phyloP scores from a whole-genome alignment of 2,888 invertebrate genomes.

The Alsophila aescularia region DNA sequence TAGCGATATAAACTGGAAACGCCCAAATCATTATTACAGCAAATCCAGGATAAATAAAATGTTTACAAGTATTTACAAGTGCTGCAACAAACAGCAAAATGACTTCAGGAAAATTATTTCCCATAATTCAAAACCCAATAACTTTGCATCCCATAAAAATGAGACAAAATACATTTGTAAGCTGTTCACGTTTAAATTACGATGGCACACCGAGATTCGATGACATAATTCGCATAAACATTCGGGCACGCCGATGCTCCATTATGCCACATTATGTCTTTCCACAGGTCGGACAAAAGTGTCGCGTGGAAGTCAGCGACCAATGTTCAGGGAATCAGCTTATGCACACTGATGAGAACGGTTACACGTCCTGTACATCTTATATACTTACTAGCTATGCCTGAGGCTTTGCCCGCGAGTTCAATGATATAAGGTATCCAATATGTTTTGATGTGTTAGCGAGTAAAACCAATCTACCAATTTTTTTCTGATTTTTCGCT shows the following conservation, averaged over 20 bases:
- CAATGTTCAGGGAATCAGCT: background rate
- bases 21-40: too few relatives aligned
- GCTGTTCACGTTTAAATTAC: conserved; percentile 19
- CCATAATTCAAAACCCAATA: conserved; percentile 9
- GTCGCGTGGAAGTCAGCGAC: background rate
- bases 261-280: conserved; percentile 26
- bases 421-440: too few relatives aligned
- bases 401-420: too few relatives aligned
- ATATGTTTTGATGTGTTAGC: too few relatives aligned
- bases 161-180: conserved; percentile 31
- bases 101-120: background rate
- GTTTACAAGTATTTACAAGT: background rate
- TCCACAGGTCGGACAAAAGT: conserved; percentile 18
- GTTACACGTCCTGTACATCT: background rate
- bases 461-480: too few relatives aligned
- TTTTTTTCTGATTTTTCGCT: too few relatives aligned
- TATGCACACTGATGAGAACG: background rate
- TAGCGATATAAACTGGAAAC: too few relatives aligned
- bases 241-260: conserved; percentile 5
- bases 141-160: conserved; percentile 24
- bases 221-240: conserved; percentile 25
- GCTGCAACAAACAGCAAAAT: background rate
- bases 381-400: too few relatives aligned
- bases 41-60: too few relatives aligned
- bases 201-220: conserved; percentile 16